Percentiles rank a stretch among this genome's conserved stretches.
Conservation (phyloP, 1,140 invertebrate species). For the Leptopilina clavipes region DNA sequence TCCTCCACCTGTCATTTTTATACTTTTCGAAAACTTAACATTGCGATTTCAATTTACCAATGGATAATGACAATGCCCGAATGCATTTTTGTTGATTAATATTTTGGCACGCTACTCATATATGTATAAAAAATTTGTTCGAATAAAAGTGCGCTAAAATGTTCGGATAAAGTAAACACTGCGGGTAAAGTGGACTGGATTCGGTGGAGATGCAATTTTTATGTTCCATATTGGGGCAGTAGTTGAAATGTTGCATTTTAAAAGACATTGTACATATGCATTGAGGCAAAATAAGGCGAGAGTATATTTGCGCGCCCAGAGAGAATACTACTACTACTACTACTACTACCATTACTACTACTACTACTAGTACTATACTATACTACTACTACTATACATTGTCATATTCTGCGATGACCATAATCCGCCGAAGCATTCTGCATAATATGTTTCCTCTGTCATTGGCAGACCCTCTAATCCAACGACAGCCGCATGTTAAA, state of each 20-base stretch:
- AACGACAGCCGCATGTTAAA: conserved; percentile 15
- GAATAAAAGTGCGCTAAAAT: too few relatives aligned
- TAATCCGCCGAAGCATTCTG: conserved; percentile 18
- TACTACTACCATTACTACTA: too few relatives aligned
- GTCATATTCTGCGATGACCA: conserved; percentile 15
- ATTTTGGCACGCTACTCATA: neutral
- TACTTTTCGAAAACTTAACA: too few relatives aligned
- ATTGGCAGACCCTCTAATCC: conserved; percentile 18
- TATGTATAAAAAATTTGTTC: neutral
- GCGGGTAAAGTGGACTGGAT: neutral
- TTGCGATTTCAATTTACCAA: too few relatives aligned
- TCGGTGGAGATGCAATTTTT: neutral
- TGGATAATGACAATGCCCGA: too few relatives aligned
- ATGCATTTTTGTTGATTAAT: neutral
- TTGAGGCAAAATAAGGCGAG: neutral
- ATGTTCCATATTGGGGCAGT: neutral
- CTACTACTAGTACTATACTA: too few relatives aligned
- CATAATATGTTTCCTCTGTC: conserved; percentile 15
- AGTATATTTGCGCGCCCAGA: neutral
- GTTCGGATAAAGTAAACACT: neutral
- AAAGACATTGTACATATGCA: neutral
- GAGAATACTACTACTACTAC: too few relatives aligned
- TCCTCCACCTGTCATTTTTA: too few relatives aligned
- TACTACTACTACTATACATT: neutral
- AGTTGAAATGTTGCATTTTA: conserved; percentile 11